These are phyloP conservation scores for Boloria selene DNA, from an alignment of 2,888 invertebrate genomes.

Conservation along the genomic window DNA sequence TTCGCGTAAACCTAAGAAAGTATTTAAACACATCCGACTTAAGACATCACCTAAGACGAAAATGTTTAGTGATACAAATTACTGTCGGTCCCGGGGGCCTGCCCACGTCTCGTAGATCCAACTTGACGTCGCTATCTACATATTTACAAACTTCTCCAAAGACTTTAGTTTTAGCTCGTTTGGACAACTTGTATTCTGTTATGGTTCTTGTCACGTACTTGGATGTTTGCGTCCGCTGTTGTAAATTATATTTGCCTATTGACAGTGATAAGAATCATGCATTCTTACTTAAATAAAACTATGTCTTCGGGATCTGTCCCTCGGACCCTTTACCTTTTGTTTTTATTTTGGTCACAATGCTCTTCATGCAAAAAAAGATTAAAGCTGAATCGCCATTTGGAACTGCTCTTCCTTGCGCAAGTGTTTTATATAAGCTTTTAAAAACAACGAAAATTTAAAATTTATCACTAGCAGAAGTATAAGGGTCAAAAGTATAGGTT, in stretches of 20 bases:
- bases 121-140: constrained; percentile 59
- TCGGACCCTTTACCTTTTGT: background rate
- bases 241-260: constrained; percentile 17
- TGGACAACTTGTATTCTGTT: constrained; percentile 41
- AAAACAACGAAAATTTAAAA: no score
- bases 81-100: constrained; percentile 40
- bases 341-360: no score
- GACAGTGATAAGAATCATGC: constrained; percentile 8
- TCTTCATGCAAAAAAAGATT: no score
- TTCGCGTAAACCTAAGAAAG: no score
- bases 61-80: constrained; percentile 50
- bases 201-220: constrained; percentile 35
- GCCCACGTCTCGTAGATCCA: constrained; percentile 52
- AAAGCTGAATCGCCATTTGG: no score
- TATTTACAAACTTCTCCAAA: constrained; percentile 54
- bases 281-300: background rate
- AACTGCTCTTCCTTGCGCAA: no score
- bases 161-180: constrained; percentile 52
- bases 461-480: no score
- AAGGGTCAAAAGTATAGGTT: no score
- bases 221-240: constrained; percentile 21
- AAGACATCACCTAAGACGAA: constrained; percentile 40
- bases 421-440: no score
- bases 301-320: background rate
- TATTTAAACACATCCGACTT: background rate